Evolutionary conservation across 2,113 vertebrate species (phyloP).

Genomic region (Eretmochelys imbricata): DNA sequence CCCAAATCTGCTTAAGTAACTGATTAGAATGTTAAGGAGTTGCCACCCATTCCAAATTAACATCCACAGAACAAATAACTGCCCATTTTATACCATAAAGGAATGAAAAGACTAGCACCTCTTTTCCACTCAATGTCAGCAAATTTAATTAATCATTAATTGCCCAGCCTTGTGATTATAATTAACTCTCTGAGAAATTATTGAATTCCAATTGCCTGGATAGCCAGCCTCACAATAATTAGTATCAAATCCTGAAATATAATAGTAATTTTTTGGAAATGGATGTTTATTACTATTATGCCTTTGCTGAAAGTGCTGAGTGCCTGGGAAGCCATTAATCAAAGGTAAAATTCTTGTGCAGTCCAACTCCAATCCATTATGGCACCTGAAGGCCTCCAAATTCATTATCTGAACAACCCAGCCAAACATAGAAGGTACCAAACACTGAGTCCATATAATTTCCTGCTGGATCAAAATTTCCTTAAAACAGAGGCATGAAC

Average conservation of each 20-base stretch:
- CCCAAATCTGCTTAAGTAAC: slow-evolving; percentile 4
- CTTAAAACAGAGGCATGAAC: not conserved
- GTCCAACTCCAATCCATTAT: slow-evolving; percentile 1
- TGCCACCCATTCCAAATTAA: slow-evolving; percentile 19
- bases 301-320: not conserved
- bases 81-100: not conserved
- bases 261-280: not conserved
- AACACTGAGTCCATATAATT: not conserved
- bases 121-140: slow-evolving; percentile 29
- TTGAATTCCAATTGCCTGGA: slow-evolving; percentile 54
- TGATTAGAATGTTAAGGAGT: not conserved
- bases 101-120: slow-evolving; percentile 6
- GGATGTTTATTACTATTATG: not conserved
- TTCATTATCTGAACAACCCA: not conserved
- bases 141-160: slow-evolving; percentile 58
- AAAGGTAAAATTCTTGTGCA: slow-evolving; percentile 18
- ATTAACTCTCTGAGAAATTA: slow-evolving; percentile 60
- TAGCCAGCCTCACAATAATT: slow-evolving; percentile 39
- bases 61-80: not conserved
- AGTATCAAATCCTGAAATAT: slow-evolving; percentile 21
- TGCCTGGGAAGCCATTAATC: slow-evolving; percentile 8
- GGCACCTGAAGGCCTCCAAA: not conserved
- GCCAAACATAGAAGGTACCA: not conserved
- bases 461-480: not conserved
- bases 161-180: slow-evolving; percentile 44